Percentiles rank a stretch among this genome's conserved stretches.
Conservation (phyloP, 1,140 invertebrate genomes). For the Mesaphorura yosii region DNA sequence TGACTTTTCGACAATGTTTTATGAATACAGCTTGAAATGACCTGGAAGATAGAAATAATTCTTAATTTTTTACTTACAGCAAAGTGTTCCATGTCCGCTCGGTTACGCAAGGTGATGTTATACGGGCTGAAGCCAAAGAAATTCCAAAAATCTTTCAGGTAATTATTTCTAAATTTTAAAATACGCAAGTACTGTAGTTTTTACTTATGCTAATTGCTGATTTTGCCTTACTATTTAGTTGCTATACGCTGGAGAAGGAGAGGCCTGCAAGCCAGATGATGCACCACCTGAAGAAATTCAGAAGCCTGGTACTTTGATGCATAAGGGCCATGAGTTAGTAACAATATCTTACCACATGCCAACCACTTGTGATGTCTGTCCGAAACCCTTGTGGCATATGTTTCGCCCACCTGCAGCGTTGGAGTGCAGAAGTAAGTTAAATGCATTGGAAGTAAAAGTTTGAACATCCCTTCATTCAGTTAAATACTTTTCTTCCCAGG, state of each 20-base stretch:
- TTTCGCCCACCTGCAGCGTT: slow-evolving; percentile 90
- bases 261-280: slow-evolving; percentile 72
- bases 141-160: slow-evolving; percentile 97
- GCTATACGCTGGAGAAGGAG: slow-evolving; percentile 85
- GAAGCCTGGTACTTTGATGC: slow-evolving; percentile 62
- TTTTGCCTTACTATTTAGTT: slow-evolving; percentile 41
- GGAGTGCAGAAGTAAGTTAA: slow-evolving; percentile 77
- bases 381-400: slow-evolving; percentile 92
- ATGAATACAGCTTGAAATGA: too few relatives aligned
- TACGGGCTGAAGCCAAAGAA: slow-evolving; percentile 94
- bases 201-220: background rate
- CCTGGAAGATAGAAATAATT: too few relatives aligned
- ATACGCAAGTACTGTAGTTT: background rate
- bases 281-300: slow-evolving; percentile 46
- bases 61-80: slow-evolving; percentile 44
- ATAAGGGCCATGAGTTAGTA: slow-evolving; percentile 94
- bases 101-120: slow-evolving; percentile 96
- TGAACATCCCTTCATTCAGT: background rate
- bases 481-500: slow-evolving; percentile 45
- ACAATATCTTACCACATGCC: slow-evolving; percentile 96
- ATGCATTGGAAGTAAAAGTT: background rate
- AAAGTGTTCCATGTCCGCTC: slow-evolving; percentile 97
- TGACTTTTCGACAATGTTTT: too few relatives aligned
- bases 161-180: slow-evolving; percentile 12
- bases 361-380: slow-evolving; percentile 92